These are phyloP conservation scores for Clytia hemisphaerica DNA, from an alignment of 30 jellyfish, hydroid and myxozoan species.

Conservation along the genomic window DNA sequence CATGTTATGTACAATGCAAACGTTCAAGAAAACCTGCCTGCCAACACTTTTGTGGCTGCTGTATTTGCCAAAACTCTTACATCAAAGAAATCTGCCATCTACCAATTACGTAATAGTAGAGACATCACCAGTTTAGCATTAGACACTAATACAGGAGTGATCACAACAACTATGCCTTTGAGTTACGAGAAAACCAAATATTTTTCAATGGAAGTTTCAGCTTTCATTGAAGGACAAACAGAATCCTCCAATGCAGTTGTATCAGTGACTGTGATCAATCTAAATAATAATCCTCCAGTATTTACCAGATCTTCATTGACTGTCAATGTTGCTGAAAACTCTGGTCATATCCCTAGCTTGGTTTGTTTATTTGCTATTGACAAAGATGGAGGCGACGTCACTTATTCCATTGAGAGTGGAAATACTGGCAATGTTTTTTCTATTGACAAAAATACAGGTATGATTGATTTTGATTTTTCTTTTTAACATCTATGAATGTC, in stretches of 20 bases:
- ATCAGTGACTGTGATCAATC: slow-evolving; percentile 26
- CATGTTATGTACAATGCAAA: slow-evolving; percentile 64
- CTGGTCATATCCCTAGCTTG: slow-evolving; percentile 83
- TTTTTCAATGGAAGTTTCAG: slow-evolving; percentile 48
- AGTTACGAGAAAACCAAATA: slow-evolving; percentile 53
- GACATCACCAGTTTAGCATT: slow-evolving; percentile 45
- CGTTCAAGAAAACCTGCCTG: slow-evolving; percentile 53
- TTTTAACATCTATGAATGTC: too few species aligned
- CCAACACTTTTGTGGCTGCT: slow-evolving; percentile 66
- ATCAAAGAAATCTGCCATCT: slow-evolving; percentile 36
- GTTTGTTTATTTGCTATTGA: slow-evolving; percentile 83
- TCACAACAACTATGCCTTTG: slow-evolving; percentile 50
- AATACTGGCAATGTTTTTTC: slow-evolving; percentile 64
- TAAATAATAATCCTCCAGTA: slow-evolving; percentile 71
- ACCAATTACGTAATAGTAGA: slow-evolving; percentile 20
- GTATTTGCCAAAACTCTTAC: slow-evolving; percentile 70
- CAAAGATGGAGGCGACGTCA: slow-evolving; percentile 60
- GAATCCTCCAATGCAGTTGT: slow-evolving; percentile 42
- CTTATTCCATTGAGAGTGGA: slow-evolving; percentile 69
- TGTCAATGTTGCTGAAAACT: slow-evolving; percentile 61
- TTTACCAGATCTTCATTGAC: slow-evolving; percentile 52
- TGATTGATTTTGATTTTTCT: not conserved
- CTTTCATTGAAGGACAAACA: slow-evolving; percentile 40
- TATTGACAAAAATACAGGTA: slow-evolving; percentile 77
- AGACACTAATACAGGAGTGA: slow-evolving; percentile 59